Conservation (phyloP, 2,113 vertebrate genomes). For the Tylochromis polylepis region DNA sequence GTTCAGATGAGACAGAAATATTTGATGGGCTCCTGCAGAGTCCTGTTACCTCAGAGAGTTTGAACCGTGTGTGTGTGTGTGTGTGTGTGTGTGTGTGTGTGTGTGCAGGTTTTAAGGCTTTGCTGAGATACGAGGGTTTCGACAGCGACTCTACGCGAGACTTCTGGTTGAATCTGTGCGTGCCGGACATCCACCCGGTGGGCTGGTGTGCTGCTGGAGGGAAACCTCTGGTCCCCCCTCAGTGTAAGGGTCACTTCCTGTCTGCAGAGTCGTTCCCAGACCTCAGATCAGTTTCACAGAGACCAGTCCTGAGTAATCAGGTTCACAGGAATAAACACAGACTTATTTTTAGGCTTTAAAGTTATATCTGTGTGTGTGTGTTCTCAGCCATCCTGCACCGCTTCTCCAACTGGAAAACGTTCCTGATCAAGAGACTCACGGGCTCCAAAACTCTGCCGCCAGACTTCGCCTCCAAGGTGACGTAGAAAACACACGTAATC, state of each 20-base stretch:
- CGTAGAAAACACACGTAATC: not conserved
- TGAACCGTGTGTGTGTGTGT: accelerated
- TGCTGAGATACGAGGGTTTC: constrained; percentile 89
- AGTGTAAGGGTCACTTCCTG: constrained; percentile 45
- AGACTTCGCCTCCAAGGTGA: constrained; percentile 92
- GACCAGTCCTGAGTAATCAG: not conserved
- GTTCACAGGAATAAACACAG: not conserved
- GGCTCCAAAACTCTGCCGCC: constrained; percentile 94
- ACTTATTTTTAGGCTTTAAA: not conserved
- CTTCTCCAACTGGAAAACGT: constrained; percentile 95
- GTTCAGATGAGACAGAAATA: not conserved
- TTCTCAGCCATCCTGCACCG: constrained; percentile 86
- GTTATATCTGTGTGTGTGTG: not conserved
- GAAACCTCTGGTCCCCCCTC: constrained; percentile 87
- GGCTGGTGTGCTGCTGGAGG: constrained; percentile 91
- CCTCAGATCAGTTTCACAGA: not conserved
- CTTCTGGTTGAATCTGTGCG: constrained; percentile 89
- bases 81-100: accelerated
- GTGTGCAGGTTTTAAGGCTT: constrained; percentile 82
- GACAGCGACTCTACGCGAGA: constrained; percentile 85
- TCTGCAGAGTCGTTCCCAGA: not conserved
- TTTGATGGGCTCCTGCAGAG: not conserved
- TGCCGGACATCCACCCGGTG: constrained; percentile 88
- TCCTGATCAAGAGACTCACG: constrained; percentile 93
- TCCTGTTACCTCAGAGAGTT: not conserved